Evolutionary conservation across 2,888 invertebrate genomes (phyloP).

Genomic region (Diadegma fenestrale): DNA sequence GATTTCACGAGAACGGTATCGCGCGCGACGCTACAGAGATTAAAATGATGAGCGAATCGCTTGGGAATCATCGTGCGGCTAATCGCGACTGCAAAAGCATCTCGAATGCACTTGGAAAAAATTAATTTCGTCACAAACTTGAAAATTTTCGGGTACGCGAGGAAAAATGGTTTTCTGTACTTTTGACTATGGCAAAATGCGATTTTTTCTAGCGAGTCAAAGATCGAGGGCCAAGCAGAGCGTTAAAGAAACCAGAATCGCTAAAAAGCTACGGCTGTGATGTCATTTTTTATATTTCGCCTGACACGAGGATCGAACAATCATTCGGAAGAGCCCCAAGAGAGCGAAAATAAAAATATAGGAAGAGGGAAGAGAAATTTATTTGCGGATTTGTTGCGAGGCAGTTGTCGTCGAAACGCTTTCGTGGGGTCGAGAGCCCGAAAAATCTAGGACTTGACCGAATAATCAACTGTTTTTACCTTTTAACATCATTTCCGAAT

Average conservation of each 20-base stretch:
- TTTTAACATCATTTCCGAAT: no score
- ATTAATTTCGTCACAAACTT: not conserved
- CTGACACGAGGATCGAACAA: conserved; percentile 45
- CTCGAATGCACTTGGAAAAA: not conserved
- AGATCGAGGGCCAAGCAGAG: not conserved
- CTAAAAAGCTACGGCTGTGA: conserved; percentile 59
- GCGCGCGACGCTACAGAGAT: not conserved
- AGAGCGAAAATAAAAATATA: conserved; percentile 37
- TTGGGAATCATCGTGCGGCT: not conserved
- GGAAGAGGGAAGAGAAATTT: conserved; percentile 72
- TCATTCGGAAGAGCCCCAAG: conserved; percentile 38
- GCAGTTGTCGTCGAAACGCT: conserved; percentile 5
- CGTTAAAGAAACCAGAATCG: conserved; percentile 40
- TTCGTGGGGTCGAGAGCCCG: not conserved
- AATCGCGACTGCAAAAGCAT: conserved; percentile 33
- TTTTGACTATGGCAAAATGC: not conserved
- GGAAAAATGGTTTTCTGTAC: not conserved
- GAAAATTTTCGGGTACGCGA: not conserved
- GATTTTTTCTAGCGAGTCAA: not conserved
- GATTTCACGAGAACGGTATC: conserved; percentile 68
- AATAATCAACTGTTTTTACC: not conserved
- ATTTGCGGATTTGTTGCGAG: conserved; percentile 74
- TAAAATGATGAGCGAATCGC: conserved; percentile 14
- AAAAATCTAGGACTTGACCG: not conserved
- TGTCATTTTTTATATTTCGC: conserved; percentile 74